Conservation (phyloP, 2,888 invertebrate genomes). For the Troglohyphantes excavatus region DNA sequence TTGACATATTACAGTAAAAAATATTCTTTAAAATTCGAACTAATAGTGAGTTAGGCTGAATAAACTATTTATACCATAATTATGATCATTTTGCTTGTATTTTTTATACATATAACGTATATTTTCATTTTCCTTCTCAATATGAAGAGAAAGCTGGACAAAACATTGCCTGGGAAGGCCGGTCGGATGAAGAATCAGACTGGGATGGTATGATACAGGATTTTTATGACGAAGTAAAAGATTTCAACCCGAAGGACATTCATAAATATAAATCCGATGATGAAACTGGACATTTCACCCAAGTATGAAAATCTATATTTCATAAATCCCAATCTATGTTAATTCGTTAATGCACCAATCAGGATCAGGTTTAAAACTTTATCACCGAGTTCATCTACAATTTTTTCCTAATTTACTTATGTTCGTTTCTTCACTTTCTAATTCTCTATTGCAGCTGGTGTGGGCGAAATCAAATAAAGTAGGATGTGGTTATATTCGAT, state of each 20-base stretch:
- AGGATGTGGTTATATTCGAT: not conserved
- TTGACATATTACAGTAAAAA: too few relatives aligned
- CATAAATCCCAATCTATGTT: too few relatives aligned
- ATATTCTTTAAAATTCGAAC: too few relatives aligned
- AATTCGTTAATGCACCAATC: too few relatives aligned
- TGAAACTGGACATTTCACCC: not conserved
- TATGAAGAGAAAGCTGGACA: not conserved
- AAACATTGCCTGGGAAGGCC: not conserved
- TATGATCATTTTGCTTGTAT: too few relatives aligned
- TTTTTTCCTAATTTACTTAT: too few relatives aligned
- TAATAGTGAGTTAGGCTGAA: too few relatives aligned
- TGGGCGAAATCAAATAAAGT: not conserved
- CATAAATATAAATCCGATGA: not conserved
- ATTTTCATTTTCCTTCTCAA: too few relatives aligned
- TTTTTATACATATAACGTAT: too few relatives aligned
- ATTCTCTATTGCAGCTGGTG: not conserved
- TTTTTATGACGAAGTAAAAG: not conserved
- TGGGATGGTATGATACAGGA: not conserved
- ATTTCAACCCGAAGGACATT: not conserved
- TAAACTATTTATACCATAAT: too few relatives aligned
- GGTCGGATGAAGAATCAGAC: not conserved
- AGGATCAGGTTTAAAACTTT: too few relatives aligned
- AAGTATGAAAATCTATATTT: not conserved
- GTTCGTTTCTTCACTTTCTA: not conserved
- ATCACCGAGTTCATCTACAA: too few relatives aligned